Evolutionary conservation across 2,888 invertebrate genomes (phyloP), one percentile per base, ranked within the genome.

Genomic region (Cetonia aurata): DNA sequence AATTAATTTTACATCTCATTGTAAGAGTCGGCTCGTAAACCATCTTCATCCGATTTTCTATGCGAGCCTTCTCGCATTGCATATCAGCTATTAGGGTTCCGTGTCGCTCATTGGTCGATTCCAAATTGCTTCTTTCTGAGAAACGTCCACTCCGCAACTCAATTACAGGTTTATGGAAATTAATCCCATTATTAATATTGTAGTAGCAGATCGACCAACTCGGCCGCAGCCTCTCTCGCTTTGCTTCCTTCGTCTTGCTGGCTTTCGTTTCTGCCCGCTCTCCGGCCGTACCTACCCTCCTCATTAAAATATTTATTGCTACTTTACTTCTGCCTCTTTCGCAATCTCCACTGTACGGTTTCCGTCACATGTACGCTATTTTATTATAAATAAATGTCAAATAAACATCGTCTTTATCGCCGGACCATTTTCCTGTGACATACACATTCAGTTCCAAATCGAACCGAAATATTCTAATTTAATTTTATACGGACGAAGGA

Each of bases 1-100:
- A 76, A 76, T 76, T 75, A 75, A 76, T 75, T 76, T 76, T 76
- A 76, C 74, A 74, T 72, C 69, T 74, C 76, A 75, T 76, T 76
- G 76, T 76, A 67, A 71, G 67, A 71, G 73, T 70, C 69, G 57
- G 69, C 71, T 75, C 75, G 70, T 75, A 75, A 75, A 75, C 75
- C 72, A 73, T 72, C 73, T 73, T 72, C 73, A 73, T 72, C 73
- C 71, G 75, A 75, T 75, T 75, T 72, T 71, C 70, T 62, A 74
- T 52, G 48, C 44, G 67, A 56, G 67, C 37, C 57, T 67, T 57
- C 67, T 55, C 50, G 62, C 62, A 50, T 67, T 67, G 67, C 67
- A 62, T 62, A 62, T 59, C 71, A 67, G 67, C 67, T 67, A 71
- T 71, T 71, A 71, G 59, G 57, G 56, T 53, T 41, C 25, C 69